phyloP scores from a whole-genome alignment of 2,113 vertebrate species.

The Pseudopipra pipra region DNA sequence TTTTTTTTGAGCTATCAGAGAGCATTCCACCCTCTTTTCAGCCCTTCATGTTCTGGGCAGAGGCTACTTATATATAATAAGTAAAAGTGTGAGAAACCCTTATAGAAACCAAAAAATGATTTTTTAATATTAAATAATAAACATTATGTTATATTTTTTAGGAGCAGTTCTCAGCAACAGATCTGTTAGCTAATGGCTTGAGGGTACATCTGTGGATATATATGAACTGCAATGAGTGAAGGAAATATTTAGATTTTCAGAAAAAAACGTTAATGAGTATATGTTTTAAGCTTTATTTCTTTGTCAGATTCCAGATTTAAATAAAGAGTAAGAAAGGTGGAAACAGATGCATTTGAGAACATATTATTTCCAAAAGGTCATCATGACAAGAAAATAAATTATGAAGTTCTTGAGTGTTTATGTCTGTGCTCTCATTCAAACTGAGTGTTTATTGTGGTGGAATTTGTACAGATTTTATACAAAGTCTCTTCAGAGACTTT shows the following conservation, averaged over 20 bases:
- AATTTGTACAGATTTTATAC: background rate
- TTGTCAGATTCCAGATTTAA: background rate
- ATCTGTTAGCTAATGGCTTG: background rate
- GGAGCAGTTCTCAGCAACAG: background rate
- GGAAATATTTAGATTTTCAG: background rate
- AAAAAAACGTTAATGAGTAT: background rate
- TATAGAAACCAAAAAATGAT: background rate
- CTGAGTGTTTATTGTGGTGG: background rate
- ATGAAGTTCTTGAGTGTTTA: background rate
- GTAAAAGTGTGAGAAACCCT: background rate
- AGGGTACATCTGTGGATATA: background rate
- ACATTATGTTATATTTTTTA: background rate
- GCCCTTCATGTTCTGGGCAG: background rate
- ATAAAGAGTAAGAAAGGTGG: background rate
- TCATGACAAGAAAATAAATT: background rate
- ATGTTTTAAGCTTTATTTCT: background rate
- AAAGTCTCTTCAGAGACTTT: background rate
- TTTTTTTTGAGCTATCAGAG: background rate
- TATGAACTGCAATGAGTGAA: background rate
- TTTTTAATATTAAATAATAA: background rate
- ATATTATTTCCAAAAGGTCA: background rate
- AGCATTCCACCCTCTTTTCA: background rate
- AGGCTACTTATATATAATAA: background rate
- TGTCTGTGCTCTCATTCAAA: background rate
- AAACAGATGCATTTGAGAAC: background rate